Conservation (phyloP, 2,888 invertebrate species). For the Gymnosoma rotundatum region DNA sequence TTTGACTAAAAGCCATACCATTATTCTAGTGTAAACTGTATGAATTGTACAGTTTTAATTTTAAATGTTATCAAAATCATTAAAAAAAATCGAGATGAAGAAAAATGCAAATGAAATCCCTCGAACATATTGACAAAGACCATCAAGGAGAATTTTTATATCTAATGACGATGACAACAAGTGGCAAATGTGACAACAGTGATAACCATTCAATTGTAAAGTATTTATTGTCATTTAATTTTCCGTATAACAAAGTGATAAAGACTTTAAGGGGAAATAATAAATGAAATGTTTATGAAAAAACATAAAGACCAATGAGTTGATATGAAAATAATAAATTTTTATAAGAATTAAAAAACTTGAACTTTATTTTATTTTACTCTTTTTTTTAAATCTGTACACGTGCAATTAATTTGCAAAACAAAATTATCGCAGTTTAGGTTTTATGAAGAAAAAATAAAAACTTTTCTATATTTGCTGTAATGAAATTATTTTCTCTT, state of each 20-base stretch:
- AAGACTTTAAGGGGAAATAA: neutral
- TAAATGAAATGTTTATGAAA: slow-evolving; percentile 9
- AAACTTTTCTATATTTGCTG: slow-evolving; percentile 2
- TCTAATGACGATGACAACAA: slow-evolving; percentile 9
- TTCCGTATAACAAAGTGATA: slow-evolving; percentile 4
- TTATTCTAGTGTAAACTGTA: no score
- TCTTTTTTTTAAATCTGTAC: slow-evolving; percentile 2
- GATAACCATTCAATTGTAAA: slow-evolving; percentile 44
- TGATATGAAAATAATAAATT: no score
- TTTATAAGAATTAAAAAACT: neutral
- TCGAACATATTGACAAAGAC: slow-evolving; percentile 28
- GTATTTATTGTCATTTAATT: slow-evolving; percentile 50
- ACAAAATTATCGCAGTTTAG: slow-evolving; percentile 55
- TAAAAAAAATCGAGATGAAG: slow-evolving; percentile 15
- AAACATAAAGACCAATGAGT: slow-evolving; percentile 15
- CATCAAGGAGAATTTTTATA: neutral
- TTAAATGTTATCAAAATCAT: neutral
- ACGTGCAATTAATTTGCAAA: slow-evolving; percentile 28
- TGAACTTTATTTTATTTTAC: slow-evolving; percentile 2
- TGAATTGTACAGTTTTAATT: neutral
- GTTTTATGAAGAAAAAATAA: neutral
- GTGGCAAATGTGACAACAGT: neutral
- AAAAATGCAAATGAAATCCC: slow-evolving; percentile 31
- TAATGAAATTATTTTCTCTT: neutral
- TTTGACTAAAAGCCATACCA: no score